phyloP scores from a whole-genome alignment of 2,888 invertebrate genomes.

The Eucriotettix oculatus region DNA sequence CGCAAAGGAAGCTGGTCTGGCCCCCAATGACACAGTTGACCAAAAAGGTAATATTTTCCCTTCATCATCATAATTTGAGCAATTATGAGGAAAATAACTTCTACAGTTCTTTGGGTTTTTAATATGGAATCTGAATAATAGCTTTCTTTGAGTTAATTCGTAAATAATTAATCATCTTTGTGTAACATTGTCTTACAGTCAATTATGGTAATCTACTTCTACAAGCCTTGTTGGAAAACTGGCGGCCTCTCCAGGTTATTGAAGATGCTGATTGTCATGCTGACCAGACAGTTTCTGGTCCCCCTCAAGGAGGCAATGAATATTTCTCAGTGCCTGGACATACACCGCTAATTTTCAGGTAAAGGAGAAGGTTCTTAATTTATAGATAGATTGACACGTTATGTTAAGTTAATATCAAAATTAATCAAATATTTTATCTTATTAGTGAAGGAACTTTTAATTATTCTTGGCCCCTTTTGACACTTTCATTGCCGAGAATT shows the following conservation, averaged over 20 bases:
- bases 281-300: conserved; percentile 22
- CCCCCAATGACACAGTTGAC: conserved; percentile 50
- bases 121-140: no score
- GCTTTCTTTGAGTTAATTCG: no score
- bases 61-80: not conserved
- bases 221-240: conserved; percentile 88
- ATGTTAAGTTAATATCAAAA: not conserved
- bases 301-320: conserved; percentile 30
- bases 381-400: not conserved
- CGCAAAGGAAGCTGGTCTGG: conserved; percentile 82
- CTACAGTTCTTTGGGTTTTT: no score
- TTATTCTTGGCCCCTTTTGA: no score
- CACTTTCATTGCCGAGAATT: no score
- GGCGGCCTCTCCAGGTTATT: conserved; percentile 57
- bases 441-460: no score
- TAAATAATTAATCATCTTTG: not conserved
- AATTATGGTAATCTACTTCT: conserved; percentile 89
- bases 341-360: conserved; percentile 92
- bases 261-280: conserved; percentile 52
- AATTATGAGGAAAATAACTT: no score
- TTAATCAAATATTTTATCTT: no score
- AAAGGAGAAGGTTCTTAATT: conserved; percentile 10
- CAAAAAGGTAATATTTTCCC: conserved; percentile 41
- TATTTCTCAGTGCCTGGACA: conserved; percentile 87
- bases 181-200: conserved; percentile 33